A percentile compares a stretch with the other conserved stretches of the same genome.
phyloP scores from a whole-genome alignment of 2,888 invertebrate species.

The Ametastegia equiseti region DNA sequence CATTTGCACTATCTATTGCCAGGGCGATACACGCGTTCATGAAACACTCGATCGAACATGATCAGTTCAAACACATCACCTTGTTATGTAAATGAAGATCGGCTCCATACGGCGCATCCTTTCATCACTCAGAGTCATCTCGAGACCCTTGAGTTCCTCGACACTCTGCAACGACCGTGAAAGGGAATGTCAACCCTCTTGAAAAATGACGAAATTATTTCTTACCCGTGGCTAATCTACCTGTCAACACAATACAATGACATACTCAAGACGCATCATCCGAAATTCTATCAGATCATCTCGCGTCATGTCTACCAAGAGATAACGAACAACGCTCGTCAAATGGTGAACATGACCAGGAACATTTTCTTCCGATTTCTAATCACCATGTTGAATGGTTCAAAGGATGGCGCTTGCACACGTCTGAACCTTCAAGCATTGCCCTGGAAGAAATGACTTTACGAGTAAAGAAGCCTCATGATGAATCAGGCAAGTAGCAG shows the following conservation, averaged over 20 bases:
- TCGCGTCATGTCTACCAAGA: neutral
- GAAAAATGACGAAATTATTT: neutral
- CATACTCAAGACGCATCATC: neutral
- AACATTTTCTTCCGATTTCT: neutral
- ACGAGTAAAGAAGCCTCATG: neutral
- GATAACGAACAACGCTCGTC: neutral
- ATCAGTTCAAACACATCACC: conserved; percentile 27
- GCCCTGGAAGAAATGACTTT: neutral
- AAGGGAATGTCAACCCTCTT: neutral
- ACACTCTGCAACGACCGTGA: neutral
- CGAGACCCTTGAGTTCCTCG: neutral
- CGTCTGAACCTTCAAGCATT: neutral
- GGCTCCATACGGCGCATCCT: neutral
- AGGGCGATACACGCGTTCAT: conserved; percentile 17
- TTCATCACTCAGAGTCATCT: neutral
- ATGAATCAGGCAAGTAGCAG: too few relatives aligned
- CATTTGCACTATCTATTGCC: conserved; percentile 30
- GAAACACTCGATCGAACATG: conserved; percentile 48
- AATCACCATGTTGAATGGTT: neutral
- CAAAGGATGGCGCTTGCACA: neutral
- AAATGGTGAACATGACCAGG: neutral
- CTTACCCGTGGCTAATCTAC: neutral
- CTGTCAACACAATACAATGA: neutral
- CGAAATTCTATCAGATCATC: neutral
- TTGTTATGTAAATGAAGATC: conserved; percentile 31